Base-by-base conservation (phyloP, 2,797 vertebrate species). In the Aeoliscus strigatus region DNA sequence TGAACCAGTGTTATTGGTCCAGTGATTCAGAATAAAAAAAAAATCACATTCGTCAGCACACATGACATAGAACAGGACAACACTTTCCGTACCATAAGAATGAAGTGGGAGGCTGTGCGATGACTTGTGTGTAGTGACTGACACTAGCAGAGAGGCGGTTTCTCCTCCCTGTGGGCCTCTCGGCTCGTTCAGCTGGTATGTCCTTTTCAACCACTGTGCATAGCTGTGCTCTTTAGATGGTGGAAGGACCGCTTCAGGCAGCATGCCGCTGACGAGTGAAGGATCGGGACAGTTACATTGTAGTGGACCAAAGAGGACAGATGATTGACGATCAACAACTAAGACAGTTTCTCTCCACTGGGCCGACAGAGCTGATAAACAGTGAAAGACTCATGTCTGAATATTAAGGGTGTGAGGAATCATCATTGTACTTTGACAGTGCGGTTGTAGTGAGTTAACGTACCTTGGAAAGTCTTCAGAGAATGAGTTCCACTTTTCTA, bases 221-320 rank as follows among this genome's bases (percentile, higher is more conserved):
- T 96, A 96, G 56, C 89, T 91, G 67, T 96, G 93, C 63, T 96
- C 93, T 39, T 87, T 77, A 30, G 90, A 93, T 1, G 93, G 93
- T 24, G 93, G 93, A 39, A 92, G 73, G 28, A 94, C 87, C 0
- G 93, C 93, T 18, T 93, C 90, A 1, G 92, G 89, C 27, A 94
- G 90, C 79, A 93, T 90, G 18, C 81, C 86, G 2, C 92, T 93
- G 64, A 32, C 59, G 27, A 64, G 31, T 2, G 39, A 21, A 14
- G 8, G 37, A 46, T 9, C 44, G 5, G 2, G 16, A 30, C 9
- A 14, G 7, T 30, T n/a, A 54, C 28, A 25, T 8, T 37, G 4
- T 21, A n/a, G 14, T 27, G 5, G 9, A 23, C 2, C 17, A 32
- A 27, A 31, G 21, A 38, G 5, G 18, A 21, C 18, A 21, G 3